Base-by-base conservation (phyloP, 2,113 vertebrate species). In the Tiliqua scincoides region DNA sequence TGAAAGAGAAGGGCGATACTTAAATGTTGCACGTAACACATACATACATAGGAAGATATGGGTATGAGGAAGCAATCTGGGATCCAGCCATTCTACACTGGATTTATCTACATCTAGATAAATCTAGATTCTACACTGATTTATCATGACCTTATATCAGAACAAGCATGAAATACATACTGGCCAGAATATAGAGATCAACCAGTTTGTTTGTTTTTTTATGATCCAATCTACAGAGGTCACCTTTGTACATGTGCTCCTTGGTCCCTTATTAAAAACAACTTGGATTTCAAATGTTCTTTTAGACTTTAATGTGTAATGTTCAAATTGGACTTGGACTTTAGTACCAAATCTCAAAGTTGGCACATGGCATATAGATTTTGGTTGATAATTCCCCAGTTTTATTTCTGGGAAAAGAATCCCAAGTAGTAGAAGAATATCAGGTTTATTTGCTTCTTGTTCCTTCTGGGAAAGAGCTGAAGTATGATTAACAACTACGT, bases 211-310 rank as follows among this genome's bases (percentile, higher is more conserved):
- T 21, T 72, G 76, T 32, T 54, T 61, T 43, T 11, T 21, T 72
- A 1, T 37, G 37, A n/a, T 70, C 75, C 7, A 25, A 37, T 27
- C 0, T 0, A 48, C 67, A 30, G 75, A 40, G 35, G 35, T 4
- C 0, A 0, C 59, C n/a, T 17, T n/a, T n/a, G n/a, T n/a, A 71
- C 70, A 37, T 37, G 5, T 20, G 17, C 17, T 57, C 27, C 25
- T 14, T 27, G 18, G 54, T 9, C 43, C 32, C 30, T 59, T 71
- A 15, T 71, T 62, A 1, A 27, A 1, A 6, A 57, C 62, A 40
- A 11, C 20, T 79, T 61, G 27, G 35, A n/a, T 82, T 82, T 59
- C 32, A 6, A 86, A 85, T 0, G 32, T 20, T 12, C 17, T 48
- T 32, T 61, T 15, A 30, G 78, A 43, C 27, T 77, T 82, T 12